These are phyloP conservation scores for Brachyalestes nurse DNA, from an alignment of 2,797 vertebrate species.

Conservation along the genomic window DNA sequence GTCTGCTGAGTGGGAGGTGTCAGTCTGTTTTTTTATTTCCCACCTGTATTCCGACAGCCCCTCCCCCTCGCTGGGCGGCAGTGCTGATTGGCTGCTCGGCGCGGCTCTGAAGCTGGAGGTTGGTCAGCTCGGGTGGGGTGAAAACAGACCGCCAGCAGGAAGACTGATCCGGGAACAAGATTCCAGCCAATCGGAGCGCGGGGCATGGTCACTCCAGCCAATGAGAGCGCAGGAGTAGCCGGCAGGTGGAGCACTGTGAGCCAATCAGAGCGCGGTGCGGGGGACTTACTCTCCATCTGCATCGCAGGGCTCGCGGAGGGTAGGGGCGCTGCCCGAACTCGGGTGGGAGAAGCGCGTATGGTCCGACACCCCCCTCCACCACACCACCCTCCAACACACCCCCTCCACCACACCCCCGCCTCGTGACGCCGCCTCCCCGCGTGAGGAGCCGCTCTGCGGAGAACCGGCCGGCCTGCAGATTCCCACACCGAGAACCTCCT, in stretches of 20 bases:
- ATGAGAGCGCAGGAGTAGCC: no score
- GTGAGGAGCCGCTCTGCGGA: constrained; percentile 64
- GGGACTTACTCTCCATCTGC: no score
- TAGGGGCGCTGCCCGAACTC: neutral
- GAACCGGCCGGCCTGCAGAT: constrained; percentile 58
- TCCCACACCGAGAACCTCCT: no score
- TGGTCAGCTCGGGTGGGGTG: neutral
- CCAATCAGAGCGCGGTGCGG: no score
- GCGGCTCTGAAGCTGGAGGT: no score
- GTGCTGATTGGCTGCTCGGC: no score
- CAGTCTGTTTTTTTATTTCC: neutral
- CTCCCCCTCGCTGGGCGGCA: neutral
- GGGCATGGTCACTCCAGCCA: no score
- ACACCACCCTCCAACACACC: constrained; percentile 59
- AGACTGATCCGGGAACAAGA: no score
- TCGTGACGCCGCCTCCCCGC: constrained; percentile 67
- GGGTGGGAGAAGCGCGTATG: constrained; percentile 53
- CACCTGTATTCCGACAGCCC: neutral
- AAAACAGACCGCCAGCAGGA: neutral
- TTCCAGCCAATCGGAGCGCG: no score
- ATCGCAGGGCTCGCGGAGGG: no score
- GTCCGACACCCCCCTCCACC: constrained; percentile 54
- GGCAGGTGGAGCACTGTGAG: no score
- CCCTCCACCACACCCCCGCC: neutral
- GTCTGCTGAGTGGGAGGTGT: constrained; percentile 27